Evolutionary conservation across 1,140 invertebrate genomes (phyloP), one percentile per base, ranked within the genome.

Genomic region (Conus betulinus): DNA sequence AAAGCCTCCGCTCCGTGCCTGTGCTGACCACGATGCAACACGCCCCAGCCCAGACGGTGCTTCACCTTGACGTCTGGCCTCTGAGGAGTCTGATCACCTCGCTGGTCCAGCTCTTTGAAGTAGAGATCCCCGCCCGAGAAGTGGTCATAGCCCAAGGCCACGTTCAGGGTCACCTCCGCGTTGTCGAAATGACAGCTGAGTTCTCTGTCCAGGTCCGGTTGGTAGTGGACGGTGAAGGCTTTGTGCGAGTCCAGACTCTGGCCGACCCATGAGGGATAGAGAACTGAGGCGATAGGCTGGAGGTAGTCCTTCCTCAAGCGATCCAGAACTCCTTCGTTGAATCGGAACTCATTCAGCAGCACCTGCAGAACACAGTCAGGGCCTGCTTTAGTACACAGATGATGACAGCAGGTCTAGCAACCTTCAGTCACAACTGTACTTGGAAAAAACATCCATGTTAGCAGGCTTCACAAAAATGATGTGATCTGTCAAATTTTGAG

Each of bases 121-220:
- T 94, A 95, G 25, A 96, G 87, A 60, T 94, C 91, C 25, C 95
- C 94, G 71, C 94, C 95, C 67, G 89, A 87, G 90, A 94, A 96
- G 55, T 25, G 3, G 11, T 90, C 83, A 25, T 92, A 90, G n/a
- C 93, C 93, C 6, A 96, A 89, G n/a, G 92, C 93, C 23, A 96
- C 92, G 91, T 96, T 96, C 20, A 96, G 84, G 5, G 96, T 96
- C 6, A 96, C 92, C 91, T 96, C 96, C 60, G 95, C 93, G 89
- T 96, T 96, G 91, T 96, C 96, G 92, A 93, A 96, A 89, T 96
- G 96, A 91, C 92, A 94, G 87, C 87, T 90, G 15, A 96, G 92
- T 85, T 96, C 95, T 60, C 91, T 86, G 91, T 96, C 95, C 84
- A 94, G 88, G 23, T 90, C 94, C 13, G 92, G 84, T 81, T 94